Evolutionary conservation across 2,888 invertebrate genomes (phyloP).

Genomic region (Tetramorium bicarinatum): DNA sequence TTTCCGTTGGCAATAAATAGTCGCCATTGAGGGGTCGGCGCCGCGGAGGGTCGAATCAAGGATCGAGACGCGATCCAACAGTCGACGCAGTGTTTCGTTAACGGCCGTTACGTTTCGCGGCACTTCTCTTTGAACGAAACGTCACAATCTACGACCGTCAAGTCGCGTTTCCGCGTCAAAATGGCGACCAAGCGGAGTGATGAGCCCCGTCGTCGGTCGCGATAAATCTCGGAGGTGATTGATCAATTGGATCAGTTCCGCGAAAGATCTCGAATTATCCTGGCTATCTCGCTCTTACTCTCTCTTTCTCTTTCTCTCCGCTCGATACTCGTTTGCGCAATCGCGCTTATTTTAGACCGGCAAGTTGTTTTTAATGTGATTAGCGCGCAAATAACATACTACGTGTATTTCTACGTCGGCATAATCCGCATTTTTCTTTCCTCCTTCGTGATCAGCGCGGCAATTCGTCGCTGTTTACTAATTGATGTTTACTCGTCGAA

Average conservation of each 20-base stretch:
- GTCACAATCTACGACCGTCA: neutral
- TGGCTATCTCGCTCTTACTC: neutral
- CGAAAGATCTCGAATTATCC: constrained; percentile 25
- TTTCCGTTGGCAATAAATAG: constrained; percentile 75
- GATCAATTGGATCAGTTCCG: constrained; percentile 44
- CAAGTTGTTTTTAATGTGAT: constrained; percentile 33
- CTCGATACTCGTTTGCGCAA: neutral
- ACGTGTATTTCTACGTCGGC: constrained; percentile 22
- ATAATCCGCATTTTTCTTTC: constrained; percentile 1
- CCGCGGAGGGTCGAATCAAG: constrained; percentile 52
- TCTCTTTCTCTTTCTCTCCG: neutral
- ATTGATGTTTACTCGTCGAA: constrained; percentile 13
- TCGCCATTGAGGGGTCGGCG: constrained; percentile 67
- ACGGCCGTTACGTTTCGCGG: constrained; percentile 28
- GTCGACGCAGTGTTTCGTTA: constrained; percentile 58
- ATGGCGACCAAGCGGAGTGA: constrained; percentile 2
- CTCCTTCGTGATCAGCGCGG: neutral
- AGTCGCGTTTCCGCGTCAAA: constrained; percentile 14
- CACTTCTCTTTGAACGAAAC: neutral
- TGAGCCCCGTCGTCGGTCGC: neutral
- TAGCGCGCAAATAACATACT: constrained; percentile 35
- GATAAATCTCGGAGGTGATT: constrained; percentile 50
- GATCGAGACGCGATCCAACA: constrained; percentile 56
- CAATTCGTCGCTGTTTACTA: constrained; percentile 26
- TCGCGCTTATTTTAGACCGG: constrained; percentile 31